Conservation (phyloP, 2,113 vertebrate species). For the Antennarius striatus region DNA sequence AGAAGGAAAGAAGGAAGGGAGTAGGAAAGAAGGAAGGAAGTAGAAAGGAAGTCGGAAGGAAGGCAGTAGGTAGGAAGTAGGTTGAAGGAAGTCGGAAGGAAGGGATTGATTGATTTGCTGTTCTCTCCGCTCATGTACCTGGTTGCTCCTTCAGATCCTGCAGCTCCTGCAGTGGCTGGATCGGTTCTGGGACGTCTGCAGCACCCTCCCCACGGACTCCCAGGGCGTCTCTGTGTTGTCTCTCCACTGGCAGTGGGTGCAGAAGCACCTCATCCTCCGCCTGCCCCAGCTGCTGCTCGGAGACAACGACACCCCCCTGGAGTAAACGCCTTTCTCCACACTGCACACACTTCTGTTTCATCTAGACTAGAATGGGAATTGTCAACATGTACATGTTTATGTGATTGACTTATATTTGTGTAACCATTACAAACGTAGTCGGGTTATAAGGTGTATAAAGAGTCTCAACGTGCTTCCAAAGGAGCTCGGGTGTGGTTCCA, state of each 20-base stretch:
- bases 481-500: too few species aligned
- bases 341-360: too few species aligned
- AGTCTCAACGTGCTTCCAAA: too few species aligned
- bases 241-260: slow-evolving; percentile 97
- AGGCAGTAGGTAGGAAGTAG: too few species aligned
- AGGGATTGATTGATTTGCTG: too few species aligned
- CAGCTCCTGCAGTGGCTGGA: slow-evolving; percentile 87
- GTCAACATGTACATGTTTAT: background rate
- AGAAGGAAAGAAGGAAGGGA: too few species aligned
- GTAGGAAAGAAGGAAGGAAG: too few species aligned
- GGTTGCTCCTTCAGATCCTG: slow-evolving; percentile 61
- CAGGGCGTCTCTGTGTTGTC: slow-evolving; percentile 87
- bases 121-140: background rate
- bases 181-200: slow-evolving; percentile 87
- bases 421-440: background rate
- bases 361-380: too few species aligned
- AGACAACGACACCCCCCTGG: slow-evolving; percentile 77
- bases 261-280: slow-evolving; percentile 85
- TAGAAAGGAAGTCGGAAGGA: too few species aligned
- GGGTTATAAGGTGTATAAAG: too few species aligned
- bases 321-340: slow-evolving; percentile 75
- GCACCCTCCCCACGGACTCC: slow-evolving; percentile 80
- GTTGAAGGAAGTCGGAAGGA: too few species aligned
- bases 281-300: slow-evolving; percentile 85
- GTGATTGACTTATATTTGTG: background rate